phyloP scores from a whole-genome alignment of 2,113 vertebrate species.

The Phocoena sinus region DNA sequence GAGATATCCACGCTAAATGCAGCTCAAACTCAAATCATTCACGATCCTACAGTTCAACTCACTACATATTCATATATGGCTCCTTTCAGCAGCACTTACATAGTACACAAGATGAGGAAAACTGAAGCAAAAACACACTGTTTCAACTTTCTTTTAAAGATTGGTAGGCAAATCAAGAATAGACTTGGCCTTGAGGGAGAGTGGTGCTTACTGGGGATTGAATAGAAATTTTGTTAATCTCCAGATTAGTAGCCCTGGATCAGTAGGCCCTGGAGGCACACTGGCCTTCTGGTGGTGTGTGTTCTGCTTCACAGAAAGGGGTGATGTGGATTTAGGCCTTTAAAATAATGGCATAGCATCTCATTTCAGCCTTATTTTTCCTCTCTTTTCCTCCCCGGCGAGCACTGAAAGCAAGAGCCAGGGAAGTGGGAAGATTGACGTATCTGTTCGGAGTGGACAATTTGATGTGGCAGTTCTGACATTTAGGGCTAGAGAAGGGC shows the following conservation, averaged over 20 bases:
- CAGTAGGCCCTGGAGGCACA: not conserved
- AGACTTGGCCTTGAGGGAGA: not conserved
- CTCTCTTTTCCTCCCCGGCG: not conserved
- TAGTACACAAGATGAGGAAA: not conserved
- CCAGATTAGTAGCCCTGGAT: not conserved
- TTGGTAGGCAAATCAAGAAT: not conserved
- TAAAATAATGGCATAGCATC: not conserved
- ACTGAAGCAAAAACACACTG: not conserved
- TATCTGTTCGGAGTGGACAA: not conserved
- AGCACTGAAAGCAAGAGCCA: not conserved
- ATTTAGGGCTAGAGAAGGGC: not conserved
- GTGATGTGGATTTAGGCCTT: not conserved
- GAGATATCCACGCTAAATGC: not conserved
- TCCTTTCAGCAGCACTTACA: not conserved
- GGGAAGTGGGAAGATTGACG: not conserved
- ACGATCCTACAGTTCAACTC: not conserved
- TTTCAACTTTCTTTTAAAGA: not conserved
- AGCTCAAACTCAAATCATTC: not conserved
- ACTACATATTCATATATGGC: not conserved
- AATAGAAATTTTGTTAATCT: not conserved
- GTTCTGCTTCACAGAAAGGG: not conserved
- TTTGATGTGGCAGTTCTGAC: conserved; percentile 1
- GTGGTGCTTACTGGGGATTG: not conserved
- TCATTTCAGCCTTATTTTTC: not conserved
- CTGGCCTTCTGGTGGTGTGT: not conserved